Conservation (phyloP, 2,888 invertebrate species). For the Xylota sylvarum region DNA sequence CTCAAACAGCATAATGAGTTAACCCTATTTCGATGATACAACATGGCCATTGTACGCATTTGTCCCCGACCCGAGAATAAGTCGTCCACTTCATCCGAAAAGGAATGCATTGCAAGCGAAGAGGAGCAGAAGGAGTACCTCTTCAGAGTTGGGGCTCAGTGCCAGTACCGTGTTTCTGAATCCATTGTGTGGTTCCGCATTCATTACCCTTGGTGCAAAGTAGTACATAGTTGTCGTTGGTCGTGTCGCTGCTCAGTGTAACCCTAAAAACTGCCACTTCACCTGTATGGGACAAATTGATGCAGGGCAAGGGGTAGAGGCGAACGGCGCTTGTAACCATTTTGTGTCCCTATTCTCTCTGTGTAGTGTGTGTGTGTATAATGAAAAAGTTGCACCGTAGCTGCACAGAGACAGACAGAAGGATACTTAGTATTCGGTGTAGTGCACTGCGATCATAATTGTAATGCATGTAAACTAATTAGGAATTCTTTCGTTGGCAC, state of each 20-base stretch:
- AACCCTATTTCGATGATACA: conserved; percentile 67
- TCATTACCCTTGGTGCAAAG: conserved; percentile 57
- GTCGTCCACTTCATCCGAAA: conserved; percentile 36
- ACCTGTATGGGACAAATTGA: conserved; percentile 47
- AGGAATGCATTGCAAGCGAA: conserved; percentile 39
- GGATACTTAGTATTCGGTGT: conserved; percentile 67
- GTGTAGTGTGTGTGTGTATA: conserved; percentile 19
- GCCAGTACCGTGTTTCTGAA: conserved; percentile 29
- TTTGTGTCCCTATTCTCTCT: conserved; percentile 25
- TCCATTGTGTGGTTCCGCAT: conserved; percentile 65
- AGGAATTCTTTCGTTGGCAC: conserved; percentile 66
- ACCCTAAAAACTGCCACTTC: conserved; percentile 33
- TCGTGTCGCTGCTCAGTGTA: conserved; percentile 56
- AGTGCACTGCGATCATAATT: conserved; percentile 72
- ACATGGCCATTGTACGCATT: conserved; percentile 59
- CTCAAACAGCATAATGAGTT: conserved; percentile 65
- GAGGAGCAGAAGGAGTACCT: conserved; percentile 35
- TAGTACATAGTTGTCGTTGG: conserved; percentile 36
- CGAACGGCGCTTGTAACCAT: conserved; percentile 28
- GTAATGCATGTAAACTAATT: conserved; percentile 75
- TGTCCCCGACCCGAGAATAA: conserved; percentile 60
- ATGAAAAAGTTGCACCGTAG: conserved; percentile 33
- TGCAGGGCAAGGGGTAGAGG: conserved; percentile 10
- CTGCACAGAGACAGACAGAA: conserved; percentile 54
- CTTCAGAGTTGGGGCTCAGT: conserved; percentile 5